Conservation (phyloP, 2,113 vertebrate species). For the Madoqua kirkii region DNA sequence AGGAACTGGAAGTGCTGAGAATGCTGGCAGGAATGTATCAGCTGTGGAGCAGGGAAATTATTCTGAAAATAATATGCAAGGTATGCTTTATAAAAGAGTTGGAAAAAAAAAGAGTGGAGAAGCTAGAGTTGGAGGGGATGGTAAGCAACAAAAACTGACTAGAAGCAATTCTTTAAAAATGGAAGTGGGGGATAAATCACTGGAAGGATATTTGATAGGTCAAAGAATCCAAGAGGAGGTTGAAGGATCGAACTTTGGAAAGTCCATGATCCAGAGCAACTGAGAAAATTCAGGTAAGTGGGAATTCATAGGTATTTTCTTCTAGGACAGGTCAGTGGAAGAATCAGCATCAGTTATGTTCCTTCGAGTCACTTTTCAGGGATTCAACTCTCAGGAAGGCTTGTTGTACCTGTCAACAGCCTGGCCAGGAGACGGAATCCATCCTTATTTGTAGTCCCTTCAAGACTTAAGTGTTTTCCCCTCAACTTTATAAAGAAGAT, state of each 20-base stretch:
- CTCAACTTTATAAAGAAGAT: neutral
- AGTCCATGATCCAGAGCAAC: neutral
- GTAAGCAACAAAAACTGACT: neutral
- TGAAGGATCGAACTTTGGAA: neutral
- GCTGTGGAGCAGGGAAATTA: neutral
- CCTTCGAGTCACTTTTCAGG: neutral
- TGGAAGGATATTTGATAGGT: neutral
- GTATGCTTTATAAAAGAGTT: neutral
- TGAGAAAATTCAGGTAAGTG: neutral
- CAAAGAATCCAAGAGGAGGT: neutral
- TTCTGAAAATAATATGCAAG: neutral
- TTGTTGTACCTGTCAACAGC: neutral
- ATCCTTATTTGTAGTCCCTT: neutral
- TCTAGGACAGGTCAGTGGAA: neutral
- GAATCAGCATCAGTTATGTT: neutral
- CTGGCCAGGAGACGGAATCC: neutral
- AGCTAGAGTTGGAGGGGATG: neutral
- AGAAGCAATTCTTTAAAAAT: neutral
- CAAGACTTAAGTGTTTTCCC: neutral
- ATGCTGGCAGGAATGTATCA: neutral
- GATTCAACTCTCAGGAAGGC: neutral
- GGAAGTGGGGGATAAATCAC: too few species aligned
- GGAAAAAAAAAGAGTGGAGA: neutral
- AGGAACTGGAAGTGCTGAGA: neutral
- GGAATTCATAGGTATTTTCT: too few species aligned